Percentiles rank a stretch among this genome's conserved stretches.
These are phyloP conservation scores for Loripinus fragilis DNA, from an alignment of 2,888 invertebrate genomes.

Conservation along the genomic window DNA sequence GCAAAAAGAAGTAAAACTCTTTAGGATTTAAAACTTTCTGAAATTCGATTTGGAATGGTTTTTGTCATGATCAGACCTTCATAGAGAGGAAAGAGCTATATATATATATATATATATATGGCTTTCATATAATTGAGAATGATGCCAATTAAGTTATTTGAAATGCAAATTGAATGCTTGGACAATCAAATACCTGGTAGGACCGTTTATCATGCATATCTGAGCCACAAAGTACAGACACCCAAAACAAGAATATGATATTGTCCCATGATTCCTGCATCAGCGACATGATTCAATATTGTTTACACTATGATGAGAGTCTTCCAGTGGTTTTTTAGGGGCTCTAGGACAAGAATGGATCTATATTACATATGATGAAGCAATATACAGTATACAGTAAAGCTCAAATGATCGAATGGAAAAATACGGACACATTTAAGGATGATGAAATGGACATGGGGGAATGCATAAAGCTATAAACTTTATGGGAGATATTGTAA, in stretches of 20 bases:
- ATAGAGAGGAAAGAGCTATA: no score
- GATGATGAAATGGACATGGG: constrained; percentile 37
- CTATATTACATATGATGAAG: constrained; percentile 37
- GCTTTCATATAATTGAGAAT: not conserved
- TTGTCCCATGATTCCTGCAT: constrained; percentile 29
- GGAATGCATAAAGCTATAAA: constrained; percentile 43
- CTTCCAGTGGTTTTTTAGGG: constrained; percentile 22
- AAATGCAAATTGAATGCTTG: not conserved
- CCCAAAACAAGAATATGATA: constrained; percentile 26
- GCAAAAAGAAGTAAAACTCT: not conserved
- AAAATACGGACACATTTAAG: constrained; percentile 25
- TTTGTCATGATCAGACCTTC: not conserved
- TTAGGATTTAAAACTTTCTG: not conserved
- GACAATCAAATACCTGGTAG: not conserved
- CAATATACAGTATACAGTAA: constrained; percentile 48
- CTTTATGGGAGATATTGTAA: constrained; percentile 32
- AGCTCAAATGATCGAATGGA: constrained; percentile 43
- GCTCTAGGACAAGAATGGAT: constrained; percentile 33
- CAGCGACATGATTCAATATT: constrained; percentile 27
- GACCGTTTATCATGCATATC: constrained; percentile 16
- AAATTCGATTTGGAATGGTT: constrained; percentile 13
- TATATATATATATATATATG: not conserved
- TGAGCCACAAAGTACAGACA: constrained; percentile 31
- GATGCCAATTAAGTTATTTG: constrained; percentile 11
- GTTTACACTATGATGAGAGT: constrained; percentile 35